Base-by-base conservation (phyloP, 2,113 vertebrate genomes). In the Cariama cristata region DNA sequence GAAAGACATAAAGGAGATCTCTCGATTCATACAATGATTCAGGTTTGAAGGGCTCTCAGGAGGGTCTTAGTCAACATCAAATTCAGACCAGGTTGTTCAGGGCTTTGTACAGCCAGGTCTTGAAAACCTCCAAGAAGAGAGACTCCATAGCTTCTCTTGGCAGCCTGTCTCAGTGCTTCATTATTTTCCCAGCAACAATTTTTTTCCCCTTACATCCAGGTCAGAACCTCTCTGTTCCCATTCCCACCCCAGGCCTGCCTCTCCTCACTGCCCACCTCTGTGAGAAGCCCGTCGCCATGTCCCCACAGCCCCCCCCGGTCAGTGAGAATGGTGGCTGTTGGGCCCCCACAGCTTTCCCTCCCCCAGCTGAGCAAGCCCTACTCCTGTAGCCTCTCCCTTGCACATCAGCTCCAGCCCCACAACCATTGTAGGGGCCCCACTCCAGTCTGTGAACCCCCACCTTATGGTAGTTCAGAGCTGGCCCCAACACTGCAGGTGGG, bases 301-400 rank as follows among this genome's bases (percentile, higher is more conserved):
- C 8, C 38, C 9, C 38, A 38, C 11, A 8, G 27, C 4, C 11
- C 15, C 18, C 19, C 18, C 32, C 3, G 4, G 23, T 23, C 1
- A 2, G 28, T 12, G 9, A 21, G 16, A 50, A 81, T 4, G 14
- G 38, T 52, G 69, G 14, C n/a, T 71, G 26, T 53, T 82, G 63
- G 44, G 20, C 7, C 6, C 14, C 24, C 21, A 14, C 35, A 64
- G 35, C 24, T 45, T 58, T 80, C 33, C 56, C 5, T 45, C 28
- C 44, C 10, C 3, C 1, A 7, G 9, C 10, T 10, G 12, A 86
- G 28, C 9, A 80, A 69, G 56, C 3, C 6, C 44, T 1, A 1
- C 49, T 58, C 24, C 17, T 35, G 38, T 20, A 75, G 50, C 22
- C 28, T 86, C 24, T 69, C 50, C 50, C 45, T 20, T 47, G 24